These are phyloP conservation scores for Stomatorhinus ivindoensis DNA, from an alignment of 2,113 vertebrate species.

Conservation along the genomic window DNA sequence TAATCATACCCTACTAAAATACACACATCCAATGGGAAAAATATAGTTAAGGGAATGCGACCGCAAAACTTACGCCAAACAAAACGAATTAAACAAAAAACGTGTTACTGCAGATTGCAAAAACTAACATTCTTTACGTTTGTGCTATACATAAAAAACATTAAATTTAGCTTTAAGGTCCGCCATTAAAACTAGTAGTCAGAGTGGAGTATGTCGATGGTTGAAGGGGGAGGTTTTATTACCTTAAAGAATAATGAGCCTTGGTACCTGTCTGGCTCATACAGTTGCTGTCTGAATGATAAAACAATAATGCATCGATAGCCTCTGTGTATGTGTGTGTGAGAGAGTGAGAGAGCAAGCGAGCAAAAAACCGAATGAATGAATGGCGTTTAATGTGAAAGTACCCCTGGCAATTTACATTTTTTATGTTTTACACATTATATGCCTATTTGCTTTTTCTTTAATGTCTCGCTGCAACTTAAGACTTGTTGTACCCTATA, in stretches of 20 bases:
- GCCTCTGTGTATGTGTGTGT: neutral
- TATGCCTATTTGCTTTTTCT: neutral
- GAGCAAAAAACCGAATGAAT: neutral
- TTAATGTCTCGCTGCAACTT: neutral
- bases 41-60: neutral
- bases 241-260: too few relatives aligned
- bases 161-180: too few relatives aligned
- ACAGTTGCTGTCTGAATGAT: neutral
- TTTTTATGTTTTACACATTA: neutral
- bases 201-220: too few relatives aligned
- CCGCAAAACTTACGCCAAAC: neutral
- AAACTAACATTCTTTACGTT: too few relatives aligned
- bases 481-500: neutral
- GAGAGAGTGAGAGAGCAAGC: too few relatives aligned
- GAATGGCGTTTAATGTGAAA: neutral
- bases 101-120: neutral
- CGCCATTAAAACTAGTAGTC: too few relatives aligned
- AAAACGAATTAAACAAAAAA: neutral
- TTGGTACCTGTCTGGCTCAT: neutral
- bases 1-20: neutral
- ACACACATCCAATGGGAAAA: neutral
- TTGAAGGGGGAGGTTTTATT: too few relatives aligned
- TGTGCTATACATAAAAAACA: too few relatives aligned
- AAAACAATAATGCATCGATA: neutral
- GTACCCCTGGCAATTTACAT: neutral